Base-by-base conservation (phyloP, 2,888 invertebrate genomes). In the Strigamia transsilvanica region DNA sequence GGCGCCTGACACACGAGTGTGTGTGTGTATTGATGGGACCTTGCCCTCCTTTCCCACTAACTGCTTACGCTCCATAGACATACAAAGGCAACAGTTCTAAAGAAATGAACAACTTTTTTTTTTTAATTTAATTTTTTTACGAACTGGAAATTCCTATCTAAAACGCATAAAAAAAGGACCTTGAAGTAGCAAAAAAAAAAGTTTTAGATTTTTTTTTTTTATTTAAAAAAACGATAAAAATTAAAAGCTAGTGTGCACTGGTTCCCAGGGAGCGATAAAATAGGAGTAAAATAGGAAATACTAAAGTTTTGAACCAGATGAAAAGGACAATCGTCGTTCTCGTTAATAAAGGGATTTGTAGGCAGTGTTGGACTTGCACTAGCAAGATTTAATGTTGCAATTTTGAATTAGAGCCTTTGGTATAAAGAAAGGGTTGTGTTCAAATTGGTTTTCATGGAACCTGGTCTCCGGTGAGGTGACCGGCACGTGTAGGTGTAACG, bases 21-120 rank as follows among this genome's bases (percentile, higher is more conserved):
- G 32, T 66, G 32, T 73, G 73, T 73, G 73, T 73, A 73, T 73
- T 73, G 73, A 73, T 23, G 73, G 32, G 73, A 73, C 73, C 73
- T 73, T 73, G 73, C 73, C 73, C 73, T 73, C 73, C 13, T 66
- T 73, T 73, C 32, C 73, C 73, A 27, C 73, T 73, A 23, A 73
- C 73, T 73, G n/a, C 73, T 73, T 73, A 32, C 73, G 73, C 73
- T 73, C n/a, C 27, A 5, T n/a, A 73, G 27, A 13, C 73, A 73
- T 27, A 73, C 73, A 73, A 73, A 73, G 32, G 27, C 73, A 73
- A 73, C 73, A 32, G 32, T 73, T 73, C 73, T 10, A 56, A 73
- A 73, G 73, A 73, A 73, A 73, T 56, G 56, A 18, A 18, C 73
- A 66, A 66, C 10, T 73, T 32, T 73, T 56, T 73, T 56, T 73